Percentiles rank a stretch among this genome's conserved stretches.
Conservation (phyloP, 92 coral and sea anemone genomes). For the Parazoanthus atlanticus region DNA sequence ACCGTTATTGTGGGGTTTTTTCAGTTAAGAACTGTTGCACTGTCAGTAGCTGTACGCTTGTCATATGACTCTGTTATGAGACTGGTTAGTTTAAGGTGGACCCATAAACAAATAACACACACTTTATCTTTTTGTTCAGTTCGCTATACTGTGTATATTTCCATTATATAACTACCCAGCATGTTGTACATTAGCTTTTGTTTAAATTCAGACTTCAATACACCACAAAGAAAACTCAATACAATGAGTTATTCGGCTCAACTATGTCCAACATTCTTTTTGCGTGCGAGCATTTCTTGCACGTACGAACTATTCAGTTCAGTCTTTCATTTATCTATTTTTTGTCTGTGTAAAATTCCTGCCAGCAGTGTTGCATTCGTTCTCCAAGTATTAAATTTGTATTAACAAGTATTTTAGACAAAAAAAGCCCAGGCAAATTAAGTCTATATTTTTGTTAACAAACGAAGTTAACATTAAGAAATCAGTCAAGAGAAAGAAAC, state of each 20-base stretch:
- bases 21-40: background rate
- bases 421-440: too few relatives aligned
- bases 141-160: background rate
- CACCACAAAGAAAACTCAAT: background rate
- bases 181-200: slow-evolving; percentile 13
- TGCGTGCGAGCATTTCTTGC: background rate
- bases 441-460: too few relatives aligned
- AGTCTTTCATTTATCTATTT: background rate
- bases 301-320: background rate
- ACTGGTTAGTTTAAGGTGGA: background rate
- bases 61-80: slow-evolving; percentile 15
- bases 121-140: background rate
- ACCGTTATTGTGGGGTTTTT: background rate
- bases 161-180: slow-evolving; percentile 1
- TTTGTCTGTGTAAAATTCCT: background rate
- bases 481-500: too few relatives aligned
- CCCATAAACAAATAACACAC: background rate
- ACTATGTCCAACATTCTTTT: background rate
- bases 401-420: too few relatives aligned
- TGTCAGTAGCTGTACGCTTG: too few relatives aligned
- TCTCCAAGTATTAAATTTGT: background rate
- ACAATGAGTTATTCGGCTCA: background rate
- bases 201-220: background rate
- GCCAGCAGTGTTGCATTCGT: background rate
- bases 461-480: too few relatives aligned